Evolutionary conservation across 2,797 vertebrate species (phyloP), one percentile per base, ranked within the genome.

Genomic region (Crax fasciolata): DNA sequence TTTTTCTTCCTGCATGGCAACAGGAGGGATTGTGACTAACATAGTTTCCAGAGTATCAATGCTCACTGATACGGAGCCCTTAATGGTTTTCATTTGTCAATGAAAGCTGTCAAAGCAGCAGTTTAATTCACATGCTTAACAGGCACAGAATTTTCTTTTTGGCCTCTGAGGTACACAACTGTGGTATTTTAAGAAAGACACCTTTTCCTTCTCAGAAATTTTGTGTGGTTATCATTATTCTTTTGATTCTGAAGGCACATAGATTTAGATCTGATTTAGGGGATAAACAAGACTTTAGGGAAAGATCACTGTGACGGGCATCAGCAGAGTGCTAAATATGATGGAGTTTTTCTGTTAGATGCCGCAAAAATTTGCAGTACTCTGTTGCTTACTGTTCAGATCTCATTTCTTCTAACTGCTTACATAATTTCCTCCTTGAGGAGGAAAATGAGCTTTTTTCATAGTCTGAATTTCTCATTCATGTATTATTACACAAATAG

Each of bases 281-380:
- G 72, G 23, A 19, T 71, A 94, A 97, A 93, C 52, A 91, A 93
- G 85, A 82, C 82, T 89, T 95, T 19, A 70, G 87, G 75, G 91
- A 86, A 86, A 90, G 63, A 90, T 90, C 5, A 3, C 82, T 55
- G 23, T 75, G 91, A 89, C 85, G 93, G 83, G 63, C 67, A 91
- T 66, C 44, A 95, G 46, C 43, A 76, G 71, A 52, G 49, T 75
- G 90, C 76, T 96, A 93, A 96, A 96, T 79, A 65, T 46, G 95
- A 66, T 76, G 85, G 72, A 90, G 70, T 20, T 83, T 94, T 96
- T 51, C 75, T 84, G 51, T 89, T 86, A 95, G 90, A 84, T 72
- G 68, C 23, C 55, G 44, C 70, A 63, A 95, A 89, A 94, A 92
- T 39, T 92, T 93, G 86, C 68, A 46, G 74, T 23, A 16, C 24